Evolutionary conservation across 1,140 invertebrate species (phyloP).

Genomic region (Caenorhabditis elegans): DNA sequence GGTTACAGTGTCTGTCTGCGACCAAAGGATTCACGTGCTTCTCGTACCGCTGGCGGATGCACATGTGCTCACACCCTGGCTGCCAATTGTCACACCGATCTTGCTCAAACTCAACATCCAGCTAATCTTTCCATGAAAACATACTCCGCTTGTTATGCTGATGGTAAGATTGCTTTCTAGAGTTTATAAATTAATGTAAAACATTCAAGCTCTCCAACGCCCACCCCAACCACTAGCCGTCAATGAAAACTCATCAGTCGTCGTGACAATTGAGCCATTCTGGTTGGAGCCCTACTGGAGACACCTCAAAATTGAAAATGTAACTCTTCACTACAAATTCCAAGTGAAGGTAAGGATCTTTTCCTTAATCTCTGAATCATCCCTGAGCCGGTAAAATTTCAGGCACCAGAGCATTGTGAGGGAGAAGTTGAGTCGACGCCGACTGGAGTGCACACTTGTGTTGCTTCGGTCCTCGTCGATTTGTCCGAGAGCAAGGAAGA

Average conservation of each 20-base stretch:
- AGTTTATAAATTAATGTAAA: not conserved
- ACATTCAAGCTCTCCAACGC: slow-evolving; percentile 48
- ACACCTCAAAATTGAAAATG: slow-evolving; percentile 42
- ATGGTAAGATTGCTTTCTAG: slow-evolving; percentile 30
- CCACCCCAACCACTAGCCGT: slow-evolving; percentile 46
- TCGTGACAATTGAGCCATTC: slow-evolving; percentile 48
- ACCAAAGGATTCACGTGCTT: slow-evolving; percentile 11
- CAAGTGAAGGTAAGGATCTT: slow-evolving; percentile 11
- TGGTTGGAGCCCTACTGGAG: slow-evolving; percentile 49
- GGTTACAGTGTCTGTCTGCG: slow-evolving; percentile 48
- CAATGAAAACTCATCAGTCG: slow-evolving; percentile 36
- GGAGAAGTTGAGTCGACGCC: slow-evolving; percentile 19
- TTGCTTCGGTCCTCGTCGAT: slow-evolving; percentile 15
- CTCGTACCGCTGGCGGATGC: slow-evolving; percentile 31
- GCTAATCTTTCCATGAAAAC: slow-evolving; percentile 40
- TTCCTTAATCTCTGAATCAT: not conserved
- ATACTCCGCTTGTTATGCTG: slow-evolving; percentile 42
- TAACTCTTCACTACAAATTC: slow-evolving; percentile 51
- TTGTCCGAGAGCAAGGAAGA: slow-evolving; percentile 31
- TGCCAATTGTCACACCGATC: slow-evolving; percentile 43
- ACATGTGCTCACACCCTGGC: slow-evolving; percentile 46
- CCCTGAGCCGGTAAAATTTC: slow-evolving; percentile 7
- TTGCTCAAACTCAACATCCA: slow-evolving; percentile 27
- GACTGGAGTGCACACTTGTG: slow-evolving; percentile 1
- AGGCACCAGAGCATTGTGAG: slow-evolving; percentile 48